These are phyloP conservation scores for Brachirus orientalis DNA, from an alignment of 2,113 vertebrate genomes.

Conservation along the genomic window DNA sequence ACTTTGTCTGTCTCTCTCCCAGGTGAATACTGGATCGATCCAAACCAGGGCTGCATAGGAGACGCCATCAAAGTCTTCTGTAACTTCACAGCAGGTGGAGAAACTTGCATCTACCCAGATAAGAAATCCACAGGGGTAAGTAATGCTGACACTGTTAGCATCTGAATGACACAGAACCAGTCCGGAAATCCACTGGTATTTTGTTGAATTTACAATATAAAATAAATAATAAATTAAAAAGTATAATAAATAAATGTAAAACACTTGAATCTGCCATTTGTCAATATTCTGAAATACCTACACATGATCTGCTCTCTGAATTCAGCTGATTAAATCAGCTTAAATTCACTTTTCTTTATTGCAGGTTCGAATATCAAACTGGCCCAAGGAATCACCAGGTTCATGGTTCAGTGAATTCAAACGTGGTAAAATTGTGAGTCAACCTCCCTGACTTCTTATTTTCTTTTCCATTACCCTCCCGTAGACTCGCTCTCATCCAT, in stretches of 20 bases:
- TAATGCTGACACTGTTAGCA: slow-evolving; percentile 21
- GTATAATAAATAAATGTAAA: too few relatives aligned
- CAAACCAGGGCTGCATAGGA: slow-evolving; percentile 96
- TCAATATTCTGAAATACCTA: too few relatives aligned
- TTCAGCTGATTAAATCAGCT: neutral
- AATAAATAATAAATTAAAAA: too few relatives aligned
- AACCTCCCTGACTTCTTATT: neutral
- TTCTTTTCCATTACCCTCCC: slow-evolving; percentile 9
- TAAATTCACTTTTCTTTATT: neutral
- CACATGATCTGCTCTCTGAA: too few relatives aligned
- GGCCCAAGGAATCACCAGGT: slow-evolving; percentile 96
- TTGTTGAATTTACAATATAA: neutral
- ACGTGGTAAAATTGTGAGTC: slow-evolving; percentile 96
- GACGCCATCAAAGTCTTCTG: slow-evolving; percentile 97
- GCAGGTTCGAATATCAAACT: slow-evolving; percentile 95
- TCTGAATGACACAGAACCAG: neutral
- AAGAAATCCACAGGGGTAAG: slow-evolving; percentile 96
- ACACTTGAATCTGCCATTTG: too few relatives aligned
- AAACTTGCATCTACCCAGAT: slow-evolving; percentile 97
- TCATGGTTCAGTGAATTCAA: slow-evolving; percentile 99
- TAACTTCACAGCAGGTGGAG: slow-evolving; percentile 96
- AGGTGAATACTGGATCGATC: slow-evolving; percentile 99
- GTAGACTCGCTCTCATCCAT: neutral
- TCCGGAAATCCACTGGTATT: neutral
- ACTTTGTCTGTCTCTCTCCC: slow-evolving; percentile 26